Conservation (phyloP, 2,113 vertebrate genomes). For the Reinhardtius hippoglossoides region DNA sequence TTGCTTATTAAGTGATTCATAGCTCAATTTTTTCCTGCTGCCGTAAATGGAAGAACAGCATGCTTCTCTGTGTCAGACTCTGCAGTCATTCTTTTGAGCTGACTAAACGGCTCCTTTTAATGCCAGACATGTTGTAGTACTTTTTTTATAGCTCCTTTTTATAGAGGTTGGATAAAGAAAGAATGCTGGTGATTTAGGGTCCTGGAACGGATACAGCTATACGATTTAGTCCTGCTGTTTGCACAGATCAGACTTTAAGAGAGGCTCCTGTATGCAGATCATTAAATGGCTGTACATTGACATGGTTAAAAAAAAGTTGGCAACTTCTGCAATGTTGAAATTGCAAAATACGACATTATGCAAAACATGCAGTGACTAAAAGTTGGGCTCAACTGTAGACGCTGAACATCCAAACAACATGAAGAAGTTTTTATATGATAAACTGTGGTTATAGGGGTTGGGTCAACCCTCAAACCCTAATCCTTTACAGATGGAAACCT, state of each 20-base stretch:
- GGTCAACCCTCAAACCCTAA: neutral
- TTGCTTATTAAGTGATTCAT: constrained; percentile 3
- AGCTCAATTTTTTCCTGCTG: constrained; percentile 1
- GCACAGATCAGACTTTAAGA: constrained; percentile 16
- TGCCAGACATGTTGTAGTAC: constrained; percentile 37
- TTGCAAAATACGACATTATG: constrained; percentile 27
- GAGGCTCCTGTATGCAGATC: constrained; percentile 2
- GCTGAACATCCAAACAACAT: neutral
- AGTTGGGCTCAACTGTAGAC: neutral
- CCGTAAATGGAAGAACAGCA: constrained; percentile 7
- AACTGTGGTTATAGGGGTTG: neutral
- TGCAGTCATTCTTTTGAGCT: constrained; percentile 26
- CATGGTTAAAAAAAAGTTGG: neutral
- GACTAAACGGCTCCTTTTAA: constrained; percentile 26
- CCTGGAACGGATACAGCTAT: constrained; percentile 16
- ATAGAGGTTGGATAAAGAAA: constrained; percentile 47
- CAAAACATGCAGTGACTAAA: constrained; percentile 11
- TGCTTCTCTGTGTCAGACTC: constrained; percentile 1
- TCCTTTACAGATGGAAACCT: constrained; percentile 25
- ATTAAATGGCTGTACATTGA: too few species aligned
- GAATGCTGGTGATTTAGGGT: constrained; percentile 24
- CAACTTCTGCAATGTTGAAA: neutral
- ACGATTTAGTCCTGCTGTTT: constrained; percentile 38
- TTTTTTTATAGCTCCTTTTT: constrained; percentile 64
- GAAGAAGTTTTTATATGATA: neutral